Evolutionary conservation across 1,140 invertebrate genomes (phyloP).

Genomic region (Gonioctena quinquepunctata): DNA sequence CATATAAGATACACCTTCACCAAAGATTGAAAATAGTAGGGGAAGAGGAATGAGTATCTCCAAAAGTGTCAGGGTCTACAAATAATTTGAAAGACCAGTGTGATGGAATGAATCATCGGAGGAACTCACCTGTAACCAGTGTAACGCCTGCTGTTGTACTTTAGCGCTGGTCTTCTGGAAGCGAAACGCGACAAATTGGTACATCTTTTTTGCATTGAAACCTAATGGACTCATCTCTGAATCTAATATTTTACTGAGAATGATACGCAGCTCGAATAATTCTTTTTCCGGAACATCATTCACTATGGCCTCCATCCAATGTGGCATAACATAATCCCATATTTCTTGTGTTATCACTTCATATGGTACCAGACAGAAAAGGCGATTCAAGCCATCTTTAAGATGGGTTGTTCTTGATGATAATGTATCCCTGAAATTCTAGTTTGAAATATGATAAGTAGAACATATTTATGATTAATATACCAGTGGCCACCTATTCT

Average conservation of each 20-base stretch:
- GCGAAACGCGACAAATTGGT: slow-evolving; percentile 87
- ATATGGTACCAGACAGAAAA: slow-evolving; percentile 96
- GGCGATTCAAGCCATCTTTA: slow-evolving; percentile 87
- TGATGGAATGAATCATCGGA: too few species aligned
- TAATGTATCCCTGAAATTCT: slow-evolving; percentile 75
- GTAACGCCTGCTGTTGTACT: slow-evolving; percentile 90
- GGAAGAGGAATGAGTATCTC: slow-evolving; percentile 87
- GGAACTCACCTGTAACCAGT: slow-evolving; percentile 87
- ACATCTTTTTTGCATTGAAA: slow-evolving; percentile 92
- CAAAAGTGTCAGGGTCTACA: slow-evolving; percentile 77
- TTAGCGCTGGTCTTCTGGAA: slow-evolving; percentile 84
- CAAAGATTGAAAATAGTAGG: slow-evolving; percentile 87
- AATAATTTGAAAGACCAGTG: too few species aligned
- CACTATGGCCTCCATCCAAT: slow-evolving; percentile 97
- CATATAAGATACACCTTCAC: slow-evolving; percentile 75
- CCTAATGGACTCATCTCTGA: slow-evolving; percentile 93
- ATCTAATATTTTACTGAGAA: slow-evolving; percentile 95
- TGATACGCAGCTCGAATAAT: slow-evolving; percentile 86
- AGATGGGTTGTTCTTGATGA: slow-evolving; percentile 90
- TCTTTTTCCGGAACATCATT: slow-evolving; percentile 94
- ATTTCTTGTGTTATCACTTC: slow-evolving; percentile 95
- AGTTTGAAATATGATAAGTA: neutral
- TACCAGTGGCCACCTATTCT: slow-evolving; percentile 93
- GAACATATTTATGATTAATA: slow-evolving; percentile 32
- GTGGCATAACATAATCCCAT: slow-evolving; percentile 97